phyloP scores from a whole-genome alignment of 2,113 vertebrate species.

The Fregetta grallaria region DNA sequence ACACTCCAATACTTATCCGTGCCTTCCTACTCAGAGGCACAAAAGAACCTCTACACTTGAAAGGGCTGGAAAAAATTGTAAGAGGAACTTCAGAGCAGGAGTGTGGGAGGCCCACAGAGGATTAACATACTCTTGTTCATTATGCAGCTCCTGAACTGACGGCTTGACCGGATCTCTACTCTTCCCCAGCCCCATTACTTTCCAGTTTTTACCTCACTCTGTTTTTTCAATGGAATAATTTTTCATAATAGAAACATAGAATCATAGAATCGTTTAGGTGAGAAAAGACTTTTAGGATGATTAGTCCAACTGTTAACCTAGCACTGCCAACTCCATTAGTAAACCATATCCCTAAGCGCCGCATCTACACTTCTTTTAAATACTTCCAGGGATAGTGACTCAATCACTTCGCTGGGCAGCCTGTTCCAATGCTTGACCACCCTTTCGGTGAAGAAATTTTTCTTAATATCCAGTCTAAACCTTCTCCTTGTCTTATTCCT shows the following conservation, averaged over 20 bases:
- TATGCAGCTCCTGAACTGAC: not conserved
- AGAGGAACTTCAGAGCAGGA: not conserved
- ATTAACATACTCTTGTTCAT: not conserved
- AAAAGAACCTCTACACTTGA: not conserved
- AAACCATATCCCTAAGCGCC: too few species aligned
- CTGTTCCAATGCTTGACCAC: too few species aligned
- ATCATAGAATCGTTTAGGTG: too few species aligned
- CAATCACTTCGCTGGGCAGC: too few species aligned
- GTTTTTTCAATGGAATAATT: not conserved
- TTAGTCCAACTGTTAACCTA: too few species aligned
- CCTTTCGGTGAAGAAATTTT: too few species aligned
- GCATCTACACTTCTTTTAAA: too few species aligned
- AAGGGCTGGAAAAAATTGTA: not conserved
- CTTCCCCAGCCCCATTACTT: not conserved
- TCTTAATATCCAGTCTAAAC: too few species aligned
- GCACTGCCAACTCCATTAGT: too few species aligned
- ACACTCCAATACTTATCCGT: not conserved
- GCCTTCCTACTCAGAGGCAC: not conserved
- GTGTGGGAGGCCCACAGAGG: not conserved
- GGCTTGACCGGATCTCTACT: not conserved
- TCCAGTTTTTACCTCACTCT: not conserved
- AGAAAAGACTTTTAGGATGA: too few species aligned
- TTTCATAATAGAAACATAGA: not conserved
- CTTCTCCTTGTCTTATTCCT: too few species aligned
- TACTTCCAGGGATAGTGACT: too few species aligned